A percentile compares a stretch with the other conserved stretches of the same genome.
Conservation (phyloP, 2,888 invertebrate species). For the Thysanoteuthis rhombus region DNA sequence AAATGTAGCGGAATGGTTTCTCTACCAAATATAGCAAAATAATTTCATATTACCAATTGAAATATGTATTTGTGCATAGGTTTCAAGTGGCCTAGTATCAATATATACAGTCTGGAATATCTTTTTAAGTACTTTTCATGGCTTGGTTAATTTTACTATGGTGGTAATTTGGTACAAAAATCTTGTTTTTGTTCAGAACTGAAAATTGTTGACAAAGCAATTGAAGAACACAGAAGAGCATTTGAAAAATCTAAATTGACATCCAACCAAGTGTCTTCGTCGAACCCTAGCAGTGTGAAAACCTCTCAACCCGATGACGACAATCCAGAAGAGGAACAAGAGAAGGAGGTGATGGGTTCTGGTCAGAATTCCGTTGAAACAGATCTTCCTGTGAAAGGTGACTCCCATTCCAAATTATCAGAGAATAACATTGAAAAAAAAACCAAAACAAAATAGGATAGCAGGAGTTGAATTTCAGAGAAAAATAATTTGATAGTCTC, state of each 20-base stretch:
- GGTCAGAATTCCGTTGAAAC: neutral
- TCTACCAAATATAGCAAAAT: no score
- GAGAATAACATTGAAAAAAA: neutral
- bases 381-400: neutral
- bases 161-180: no score
- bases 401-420: neutral
- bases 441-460: no score
- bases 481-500: no score
- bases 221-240: slow-evolving; percentile 36
- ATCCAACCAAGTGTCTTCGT: neutral
- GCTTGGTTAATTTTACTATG: no score
- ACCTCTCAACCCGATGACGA: neutral
- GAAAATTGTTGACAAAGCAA: slow-evolving; percentile 41
- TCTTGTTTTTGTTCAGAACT: slow-evolving; percentile 40
- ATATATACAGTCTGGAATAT: no score
- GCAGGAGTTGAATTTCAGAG: no score
- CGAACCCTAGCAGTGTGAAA: neutral
- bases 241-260: neutral
- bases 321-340: neutral
- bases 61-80: no score
- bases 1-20: no score
- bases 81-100: no score
- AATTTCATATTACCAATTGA: no score
- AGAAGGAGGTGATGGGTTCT: neutral
- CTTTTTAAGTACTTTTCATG: no score